phyloP scores from a whole-genome alignment of 1,140 invertebrate genomes.

The Aphaenogaster rudis region DNA sequence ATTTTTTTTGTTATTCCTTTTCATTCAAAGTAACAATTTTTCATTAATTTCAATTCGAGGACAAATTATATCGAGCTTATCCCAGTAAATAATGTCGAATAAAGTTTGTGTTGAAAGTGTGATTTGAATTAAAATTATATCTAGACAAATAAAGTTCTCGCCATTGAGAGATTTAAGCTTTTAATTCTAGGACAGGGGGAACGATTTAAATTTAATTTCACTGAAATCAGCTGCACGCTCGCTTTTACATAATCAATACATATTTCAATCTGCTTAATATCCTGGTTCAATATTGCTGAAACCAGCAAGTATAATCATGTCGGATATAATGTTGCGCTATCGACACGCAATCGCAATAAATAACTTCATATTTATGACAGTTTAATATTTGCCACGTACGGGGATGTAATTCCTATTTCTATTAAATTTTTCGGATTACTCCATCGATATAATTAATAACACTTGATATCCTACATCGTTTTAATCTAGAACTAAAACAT shows the following conservation, averaged over 20 bases:
- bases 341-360: slow-evolving; percentile 44
- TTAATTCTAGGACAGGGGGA: slow-evolving; percentile 5
- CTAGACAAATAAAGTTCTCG: background rate
- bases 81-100: slow-evolving; percentile 34
- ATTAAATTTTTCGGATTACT: background rate
- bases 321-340: slow-evolving; percentile 32
- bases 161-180: slow-evolving; percentile 11
- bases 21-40: background rate
- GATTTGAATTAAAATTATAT: slow-evolving; percentile 23
- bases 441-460: slow-evolving; percentile 31
- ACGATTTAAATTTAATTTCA: slow-evolving; percentile 27
- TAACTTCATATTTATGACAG: slow-evolving; percentile 28
- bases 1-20: background rate
- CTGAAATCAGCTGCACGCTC: slow-evolving; percentile 12
- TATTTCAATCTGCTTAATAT: slow-evolving; percentile 30
- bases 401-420: slow-evolving; percentile 18
- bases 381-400: background rate
- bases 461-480: background rate
- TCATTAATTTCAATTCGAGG: slow-evolving; percentile 14
- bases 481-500: background rate
- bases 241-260: background rate
- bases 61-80: background rate
- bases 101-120: slow-evolving; percentile 3
- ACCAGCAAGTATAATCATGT: background rate
- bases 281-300: slow-evolving; percentile 7